These are phyloP conservation scores for Rhynchomys soricoides DNA, from an alignment of 2,113 vertebrate genomes.

Conservation along the genomic window DNA sequence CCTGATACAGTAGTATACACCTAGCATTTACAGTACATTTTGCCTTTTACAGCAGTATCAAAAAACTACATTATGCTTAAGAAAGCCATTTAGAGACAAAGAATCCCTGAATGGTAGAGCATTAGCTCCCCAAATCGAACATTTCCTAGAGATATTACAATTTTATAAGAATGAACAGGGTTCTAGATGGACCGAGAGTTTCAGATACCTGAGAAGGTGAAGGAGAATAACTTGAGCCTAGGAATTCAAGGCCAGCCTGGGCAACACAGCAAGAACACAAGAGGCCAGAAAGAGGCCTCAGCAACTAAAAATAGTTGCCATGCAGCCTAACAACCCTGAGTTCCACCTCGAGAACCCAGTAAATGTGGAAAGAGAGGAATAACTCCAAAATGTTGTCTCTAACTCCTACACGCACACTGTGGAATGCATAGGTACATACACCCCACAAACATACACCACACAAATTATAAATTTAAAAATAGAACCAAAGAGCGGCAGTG, in stretches of 20 bases:
- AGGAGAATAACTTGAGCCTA: not conserved
- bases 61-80: conserved; percentile 24
- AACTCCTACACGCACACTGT: not conserved
- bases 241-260: not conserved
- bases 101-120: not conserved
- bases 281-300: not conserved
- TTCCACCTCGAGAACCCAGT: not conserved
- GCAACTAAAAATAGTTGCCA: not conserved
- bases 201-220: not conserved
- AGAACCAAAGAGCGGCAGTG: not conserved
- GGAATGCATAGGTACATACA: not conserved
- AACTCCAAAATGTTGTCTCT: not conserved
- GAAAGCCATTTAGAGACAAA: not conserved
- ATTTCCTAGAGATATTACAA: conserved; percentile 20
- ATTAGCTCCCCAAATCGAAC: not conserved
- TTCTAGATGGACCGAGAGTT: too few species aligned
- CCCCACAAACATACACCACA: not conserved
- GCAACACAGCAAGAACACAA: not conserved
- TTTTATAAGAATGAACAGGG: not conserved
- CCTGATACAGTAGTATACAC: not conserved
- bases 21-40: not conserved
- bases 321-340: not conserved
- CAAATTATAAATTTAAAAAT: not conserved
- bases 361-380: not conserved
- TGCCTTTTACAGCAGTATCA: conserved; percentile 8